Evolutionary conservation across 2,797 vertebrate species (phyloP).

Genomic region (Diglossa cyanea): DNA sequence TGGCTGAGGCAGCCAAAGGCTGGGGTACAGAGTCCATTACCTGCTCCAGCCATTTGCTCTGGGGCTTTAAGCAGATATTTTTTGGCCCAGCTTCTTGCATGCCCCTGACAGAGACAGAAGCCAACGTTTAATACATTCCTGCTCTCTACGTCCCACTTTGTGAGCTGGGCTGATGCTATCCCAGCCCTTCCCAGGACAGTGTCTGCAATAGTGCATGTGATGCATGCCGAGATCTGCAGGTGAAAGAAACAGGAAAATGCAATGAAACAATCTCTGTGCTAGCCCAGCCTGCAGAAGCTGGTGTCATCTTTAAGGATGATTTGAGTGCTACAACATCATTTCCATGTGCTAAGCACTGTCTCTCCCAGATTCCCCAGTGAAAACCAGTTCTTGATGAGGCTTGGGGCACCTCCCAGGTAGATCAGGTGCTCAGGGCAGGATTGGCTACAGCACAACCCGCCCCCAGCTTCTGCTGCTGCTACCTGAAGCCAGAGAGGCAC

Average conservation of each 20-base stretch:
- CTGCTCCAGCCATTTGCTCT: background rate
- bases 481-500: background rate
- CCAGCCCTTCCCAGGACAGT: background rate
- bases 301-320: background rate
- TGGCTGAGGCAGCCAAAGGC: background rate
- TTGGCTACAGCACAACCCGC: background rate
- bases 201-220: background rate
- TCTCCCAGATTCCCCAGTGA: background rate
- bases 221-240: background rate
- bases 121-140: background rate
- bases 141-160: background rate
- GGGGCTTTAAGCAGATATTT: background rate
- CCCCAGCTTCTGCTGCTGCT: background rate
- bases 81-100: background rate
- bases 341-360: background rate
- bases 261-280: background rate
- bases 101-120: conserved; percentile 8
- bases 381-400: background rate
- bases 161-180: background rate
- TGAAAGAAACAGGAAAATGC: background rate
- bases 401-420: background rate
- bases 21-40: background rate
- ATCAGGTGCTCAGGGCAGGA: background rate
- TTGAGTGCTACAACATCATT: background rate
- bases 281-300: background rate